phyloP scores from a whole-genome alignment of 2,113 vertebrate genomes.

The Indicator maculatus region DNA sequence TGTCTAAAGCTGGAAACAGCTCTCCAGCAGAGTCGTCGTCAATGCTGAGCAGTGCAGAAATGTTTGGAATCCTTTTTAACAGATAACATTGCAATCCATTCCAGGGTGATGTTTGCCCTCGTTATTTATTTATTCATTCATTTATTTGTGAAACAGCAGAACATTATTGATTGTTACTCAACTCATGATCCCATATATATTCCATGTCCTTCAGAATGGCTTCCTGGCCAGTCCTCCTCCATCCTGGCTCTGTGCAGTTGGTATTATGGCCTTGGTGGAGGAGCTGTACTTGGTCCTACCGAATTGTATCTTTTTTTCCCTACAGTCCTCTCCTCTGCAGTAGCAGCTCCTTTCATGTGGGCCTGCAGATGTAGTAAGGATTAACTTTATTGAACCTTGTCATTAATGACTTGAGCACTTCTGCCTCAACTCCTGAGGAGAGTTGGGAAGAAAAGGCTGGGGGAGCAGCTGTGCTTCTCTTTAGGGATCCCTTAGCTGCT shows the following conservation, averaged over 20 bases:
- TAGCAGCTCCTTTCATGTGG: not conserved
- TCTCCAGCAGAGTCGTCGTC: not conserved
- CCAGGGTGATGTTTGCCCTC: not conserved
- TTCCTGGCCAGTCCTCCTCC: not conserved
- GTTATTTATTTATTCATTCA: not conserved
- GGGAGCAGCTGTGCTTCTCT: not conserved
- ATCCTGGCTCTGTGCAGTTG: not conserved
- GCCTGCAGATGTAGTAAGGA: not conserved
- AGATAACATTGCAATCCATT: not conserved
- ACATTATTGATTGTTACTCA: constrained; percentile 15
- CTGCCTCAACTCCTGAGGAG: not conserved
- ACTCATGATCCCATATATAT: not conserved
- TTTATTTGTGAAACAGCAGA: not conserved
- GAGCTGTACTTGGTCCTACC: not conserved
- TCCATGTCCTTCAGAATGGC: not conserved
- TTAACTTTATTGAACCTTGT: not conserved
- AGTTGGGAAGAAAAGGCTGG: not conserved
- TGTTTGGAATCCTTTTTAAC: not conserved
- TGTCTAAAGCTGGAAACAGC: not conserved
- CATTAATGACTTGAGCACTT: not conserved
- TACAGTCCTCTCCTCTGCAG: not conserved
- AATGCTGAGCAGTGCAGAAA: not conserved
- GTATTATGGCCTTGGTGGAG: not conserved
- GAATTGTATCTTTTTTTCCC: not conserved
- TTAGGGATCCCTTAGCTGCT: not conserved